A percentile compares a stretch with the other conserved stretches of the same genome.
Conservation (phyloP, 2,113 vertebrate species). For the Montifringilla adamsi region DNA sequence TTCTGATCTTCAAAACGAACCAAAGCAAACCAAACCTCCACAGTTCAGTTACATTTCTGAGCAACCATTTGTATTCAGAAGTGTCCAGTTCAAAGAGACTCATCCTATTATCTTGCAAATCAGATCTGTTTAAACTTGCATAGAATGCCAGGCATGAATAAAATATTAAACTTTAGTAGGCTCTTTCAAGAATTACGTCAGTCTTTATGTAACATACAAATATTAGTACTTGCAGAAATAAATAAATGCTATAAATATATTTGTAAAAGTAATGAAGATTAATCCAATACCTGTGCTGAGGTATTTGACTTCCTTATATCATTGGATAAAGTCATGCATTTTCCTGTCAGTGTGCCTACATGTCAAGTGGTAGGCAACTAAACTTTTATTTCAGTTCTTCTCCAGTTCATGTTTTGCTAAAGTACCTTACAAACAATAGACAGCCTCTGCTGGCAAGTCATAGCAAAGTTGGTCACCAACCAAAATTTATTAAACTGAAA, state of each 20-base stretch:
- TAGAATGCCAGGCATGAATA: neutral
- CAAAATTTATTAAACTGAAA: neutral
- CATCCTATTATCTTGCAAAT: neutral
- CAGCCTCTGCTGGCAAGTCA: neutral
- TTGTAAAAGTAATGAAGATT: neutral
- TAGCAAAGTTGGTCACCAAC: neutral
- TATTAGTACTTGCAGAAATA: neutral
- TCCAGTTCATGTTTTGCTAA: neutral
- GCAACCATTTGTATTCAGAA: neutral
- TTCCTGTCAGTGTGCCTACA: neutral
- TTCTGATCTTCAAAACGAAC: neutral
- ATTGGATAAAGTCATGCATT: neutral
- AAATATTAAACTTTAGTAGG: neutral
- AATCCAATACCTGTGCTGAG: neutral
- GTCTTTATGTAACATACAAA: neutral
- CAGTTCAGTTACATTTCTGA: neutral
- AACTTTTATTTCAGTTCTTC: neutral
- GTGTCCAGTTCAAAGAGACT: neutral
- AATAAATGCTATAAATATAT: neutral
- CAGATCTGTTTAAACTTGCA: neutral
- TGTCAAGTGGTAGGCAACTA: neutral
- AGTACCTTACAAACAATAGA: neutral
- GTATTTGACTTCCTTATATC: neutral
- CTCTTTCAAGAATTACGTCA: neutral
- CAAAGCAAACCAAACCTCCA: neutral